Base-by-base conservation (phyloP, 2,113 vertebrate species). In the Paracanthobrama guichenoti region DNA sequence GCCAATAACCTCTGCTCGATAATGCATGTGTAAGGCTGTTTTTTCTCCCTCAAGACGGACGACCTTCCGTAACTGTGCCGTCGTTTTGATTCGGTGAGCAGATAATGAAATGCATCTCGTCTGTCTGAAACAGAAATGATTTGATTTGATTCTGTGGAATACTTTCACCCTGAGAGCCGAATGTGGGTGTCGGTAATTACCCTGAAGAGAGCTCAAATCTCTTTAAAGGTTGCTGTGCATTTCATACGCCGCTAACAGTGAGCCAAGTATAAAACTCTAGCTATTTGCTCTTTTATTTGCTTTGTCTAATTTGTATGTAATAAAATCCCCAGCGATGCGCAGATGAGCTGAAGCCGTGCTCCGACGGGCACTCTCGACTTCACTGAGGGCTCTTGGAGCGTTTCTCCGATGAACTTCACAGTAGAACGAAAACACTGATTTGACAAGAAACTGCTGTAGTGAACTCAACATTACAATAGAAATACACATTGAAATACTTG, bases 111-210 rank as follows among this genome's bases (percentile, higher is more conserved):
- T 74, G 50, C 50, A 18, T 46, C 13, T 50, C 10, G 4, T 6
- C 48, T 5, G n/a, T 64, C 72, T 77, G 39, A 66, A 18, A 67
- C 82, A 42, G 39, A 66, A 24, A 35, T 57, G 42, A 59, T 85
- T n/a, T 42, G 20, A 74, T 80, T 80, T 80, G 14, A 62, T 64
- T 64, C 11, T 80, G 67, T 18, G 48, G 12, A 48, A 39, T 26
- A 42, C 26, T 74, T 42, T 28, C n/a, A 39, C 60, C n/a, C 7
- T 24, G 78, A 28, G 69, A 74, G 53, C 0, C 1, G 78, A 53
- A 11, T 22, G 31, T 57, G 72, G 31, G 84, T 66, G 44, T 44
- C 20, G 8, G 12, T 85, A 39, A 85, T 80, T 85, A 22, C 46
- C 35, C 46, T n/a, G 26, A 64, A 26, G 22, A 59, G 72, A 59